Conservation (phyloP, 2,113 vertebrate species). For the Crocuta crocuta region DNA sequence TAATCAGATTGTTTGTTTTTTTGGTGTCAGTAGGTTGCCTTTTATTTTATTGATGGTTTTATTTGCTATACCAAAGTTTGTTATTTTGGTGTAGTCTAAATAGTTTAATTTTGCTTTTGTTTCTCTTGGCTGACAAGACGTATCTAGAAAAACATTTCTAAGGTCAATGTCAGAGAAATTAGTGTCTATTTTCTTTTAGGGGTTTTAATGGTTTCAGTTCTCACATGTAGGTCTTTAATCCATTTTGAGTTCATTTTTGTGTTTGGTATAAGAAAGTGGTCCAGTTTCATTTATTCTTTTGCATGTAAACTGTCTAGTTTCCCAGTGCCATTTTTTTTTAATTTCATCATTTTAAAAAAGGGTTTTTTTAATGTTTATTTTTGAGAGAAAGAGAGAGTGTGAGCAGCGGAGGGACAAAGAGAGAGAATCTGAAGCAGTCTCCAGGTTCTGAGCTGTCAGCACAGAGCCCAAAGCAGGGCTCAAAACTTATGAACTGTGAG, state of each 20-base stretch:
- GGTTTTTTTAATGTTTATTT: too few relatives aligned
- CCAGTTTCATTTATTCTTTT: not conserved
- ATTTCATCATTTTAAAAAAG: too few relatives aligned
- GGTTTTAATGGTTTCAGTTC: not conserved
- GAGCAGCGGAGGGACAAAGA: too few relatives aligned
- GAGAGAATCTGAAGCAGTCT: too few relatives aligned
- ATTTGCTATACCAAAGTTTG: not conserved
- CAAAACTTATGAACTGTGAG: too few relatives aligned
- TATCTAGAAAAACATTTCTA: not conserved
- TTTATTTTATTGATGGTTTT: not conserved
- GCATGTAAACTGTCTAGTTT: not conserved
- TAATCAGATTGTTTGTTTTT: not conserved
- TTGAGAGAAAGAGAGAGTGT: too few relatives aligned
- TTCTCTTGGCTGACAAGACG: not conserved
- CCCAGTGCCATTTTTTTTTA: not conserved
- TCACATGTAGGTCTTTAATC: not conserved
- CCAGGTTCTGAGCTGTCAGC: too few relatives aligned
- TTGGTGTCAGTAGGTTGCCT: not conserved
- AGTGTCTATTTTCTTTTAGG: not conserved
- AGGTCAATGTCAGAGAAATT: not conserved
- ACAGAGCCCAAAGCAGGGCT: too few relatives aligned
- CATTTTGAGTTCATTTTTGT: not conserved
- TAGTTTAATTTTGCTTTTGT: not conserved
- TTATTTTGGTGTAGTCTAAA: not conserved
- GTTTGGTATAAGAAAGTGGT: not conserved